These are phyloP conservation scores for Symphodus melops DNA, from an alignment of 2,113 vertebrate species.

Conservation along the genomic window DNA sequence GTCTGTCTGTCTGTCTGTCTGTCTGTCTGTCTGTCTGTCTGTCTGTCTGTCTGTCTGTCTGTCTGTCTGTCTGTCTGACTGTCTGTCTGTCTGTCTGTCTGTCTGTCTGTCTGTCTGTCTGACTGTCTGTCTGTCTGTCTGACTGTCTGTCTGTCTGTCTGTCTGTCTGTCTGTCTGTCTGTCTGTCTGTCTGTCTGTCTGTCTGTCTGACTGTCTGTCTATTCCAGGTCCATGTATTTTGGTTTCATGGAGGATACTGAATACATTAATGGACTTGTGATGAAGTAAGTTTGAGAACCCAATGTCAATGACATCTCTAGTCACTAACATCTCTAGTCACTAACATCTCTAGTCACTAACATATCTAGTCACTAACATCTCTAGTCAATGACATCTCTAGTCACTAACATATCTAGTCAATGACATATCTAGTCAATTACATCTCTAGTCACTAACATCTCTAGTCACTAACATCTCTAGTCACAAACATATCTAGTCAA, in stretches of 20 bases:
- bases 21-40: background rate
- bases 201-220: background rate
- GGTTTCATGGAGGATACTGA: slow-evolving; percentile 92
- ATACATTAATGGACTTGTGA: slow-evolving; percentile 91
- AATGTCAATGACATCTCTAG: no score
- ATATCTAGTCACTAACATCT: no score
- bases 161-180: background rate
- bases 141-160: background rate
- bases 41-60: background rate
- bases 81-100: background rate
- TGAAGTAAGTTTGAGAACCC: slow-evolving; percentile 88
- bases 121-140: background rate
- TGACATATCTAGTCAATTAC: no score
- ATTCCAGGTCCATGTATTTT: slow-evolving; percentile 88
- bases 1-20: background rate
- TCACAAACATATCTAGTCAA: no score
- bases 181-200: background rate
- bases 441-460: no score
- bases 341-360: no score
- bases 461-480: no score
- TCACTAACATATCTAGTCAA: no score
- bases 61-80: background rate
- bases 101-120: background rate
- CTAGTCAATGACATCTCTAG: no score
- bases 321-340: no score